Evolutionary conservation across 1,140 invertebrate genomes (phyloP).

Genomic region (Brachionus manjavacas): DNA sequence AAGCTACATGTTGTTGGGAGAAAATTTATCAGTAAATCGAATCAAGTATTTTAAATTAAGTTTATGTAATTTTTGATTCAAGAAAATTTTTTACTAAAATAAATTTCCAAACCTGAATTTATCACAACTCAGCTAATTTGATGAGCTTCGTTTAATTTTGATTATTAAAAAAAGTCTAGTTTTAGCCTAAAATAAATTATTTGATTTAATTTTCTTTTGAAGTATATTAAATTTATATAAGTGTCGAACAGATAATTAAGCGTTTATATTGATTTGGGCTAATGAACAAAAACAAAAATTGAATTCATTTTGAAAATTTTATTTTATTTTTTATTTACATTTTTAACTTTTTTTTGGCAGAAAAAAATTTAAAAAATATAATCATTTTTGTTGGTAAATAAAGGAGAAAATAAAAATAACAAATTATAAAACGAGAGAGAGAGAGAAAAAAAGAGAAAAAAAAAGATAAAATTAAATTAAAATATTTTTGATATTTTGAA

Average conservation of each 20-base stretch:
- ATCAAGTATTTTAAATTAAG: too few species aligned
- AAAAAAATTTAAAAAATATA: not conserved
- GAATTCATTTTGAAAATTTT: not conserved
- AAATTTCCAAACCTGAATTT: too few species aligned
- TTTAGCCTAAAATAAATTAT: too few species aligned
- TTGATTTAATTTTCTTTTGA: too few species aligned
- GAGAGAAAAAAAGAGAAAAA: not conserved
- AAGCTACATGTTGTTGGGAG: too few species aligned
- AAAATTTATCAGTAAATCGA: too few species aligned
- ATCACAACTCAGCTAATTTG: too few species aligned
- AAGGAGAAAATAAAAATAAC: conserved; percentile 4
- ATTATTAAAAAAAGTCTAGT: not conserved
- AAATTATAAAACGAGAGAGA: conserved; percentile 1
- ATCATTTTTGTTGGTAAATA: not conserved
- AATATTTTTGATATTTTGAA: not conserved
- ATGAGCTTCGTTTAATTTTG: not conserved
- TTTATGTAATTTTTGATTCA: too few species aligned
- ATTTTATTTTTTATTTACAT: not conserved
- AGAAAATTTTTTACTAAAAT: too few species aligned
- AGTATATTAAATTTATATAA: too few species aligned
- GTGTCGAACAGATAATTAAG: too few species aligned
- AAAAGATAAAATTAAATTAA: not conserved
- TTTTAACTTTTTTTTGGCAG: not conserved
- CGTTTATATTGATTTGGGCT: too few species aligned
- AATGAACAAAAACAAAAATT: not conserved